Evolutionary conservation across 2,797 vertebrate genomes (phyloP), one percentile per base, ranked within the genome.

Genomic region (Mycteria americana): DNA sequence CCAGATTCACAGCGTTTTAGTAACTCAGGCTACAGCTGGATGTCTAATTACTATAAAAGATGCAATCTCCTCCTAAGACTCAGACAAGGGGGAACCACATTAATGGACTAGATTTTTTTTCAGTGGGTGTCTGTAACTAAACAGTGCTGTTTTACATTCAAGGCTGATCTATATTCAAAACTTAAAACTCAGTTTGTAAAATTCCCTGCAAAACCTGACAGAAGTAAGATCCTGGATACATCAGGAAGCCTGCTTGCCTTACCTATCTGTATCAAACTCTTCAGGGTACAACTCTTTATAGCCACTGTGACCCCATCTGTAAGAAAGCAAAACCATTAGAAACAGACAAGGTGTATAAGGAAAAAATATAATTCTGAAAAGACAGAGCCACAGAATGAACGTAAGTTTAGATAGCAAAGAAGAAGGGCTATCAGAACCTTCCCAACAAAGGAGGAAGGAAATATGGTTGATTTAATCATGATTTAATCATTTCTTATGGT

Each of bases 241-340:
- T 25, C 16, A 93, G 23, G 33, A 43, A 72, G 9, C 14, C 28
- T 83, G 76, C 63, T 72, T 83, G 69, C 54, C 96, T 97, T 98
- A 99, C 99, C 99, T 96, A 81, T 99, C 99, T 45, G 98, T 98
- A 92, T 98, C 97, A 97, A 99, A 99, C 96, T 99, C 99, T 92
- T 99, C 99, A 37, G 99, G 99, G 92, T 99, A 99, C 87, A 99
- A 98, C 96, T 99, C 99, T 97, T 99, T 99, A 95, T 99, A 99
- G 53, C 99, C 99, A 97, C 99, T 99, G 95, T 99, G 99, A 89
- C 99, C 99, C 99, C 99, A 99, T 87, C 99, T 99, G 97, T 89
- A 94, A 94, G 56, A 51, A 69, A 72, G 79, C 46, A 94, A 93
- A 76, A 90, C 35, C 57, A 76, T 93, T 88, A 95, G 79, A 78